phyloP scores from a whole-genome alignment of 2,113 vertebrate species.

The Thinocorus orbignyianus region DNA sequence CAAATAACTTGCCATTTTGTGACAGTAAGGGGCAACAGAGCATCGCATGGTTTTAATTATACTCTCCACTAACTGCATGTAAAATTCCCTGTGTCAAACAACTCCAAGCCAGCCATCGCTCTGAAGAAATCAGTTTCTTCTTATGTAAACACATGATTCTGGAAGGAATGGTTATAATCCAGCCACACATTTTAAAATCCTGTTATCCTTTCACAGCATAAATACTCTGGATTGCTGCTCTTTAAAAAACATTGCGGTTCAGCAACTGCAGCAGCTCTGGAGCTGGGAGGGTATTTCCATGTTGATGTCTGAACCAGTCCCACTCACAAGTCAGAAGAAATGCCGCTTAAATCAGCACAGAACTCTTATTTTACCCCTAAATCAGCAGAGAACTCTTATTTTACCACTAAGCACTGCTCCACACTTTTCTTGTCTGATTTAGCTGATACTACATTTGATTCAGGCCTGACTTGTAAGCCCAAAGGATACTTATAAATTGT shows the following conservation, averaged over 20 bases:
- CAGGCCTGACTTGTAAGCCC: background rate
- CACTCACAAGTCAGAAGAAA: background rate
- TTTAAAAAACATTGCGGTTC: background rate
- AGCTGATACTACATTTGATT: background rate
- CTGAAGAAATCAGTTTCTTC: slow-evolving; percentile 45
- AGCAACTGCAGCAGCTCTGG: background rate
- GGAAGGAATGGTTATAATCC: slow-evolving; percentile 28
- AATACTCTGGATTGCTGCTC: background rate
- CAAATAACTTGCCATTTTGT: slow-evolving; percentile 15
- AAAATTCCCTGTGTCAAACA: slow-evolving; percentile 23
- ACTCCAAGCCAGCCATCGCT: background rate
- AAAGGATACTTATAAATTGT: background rate
- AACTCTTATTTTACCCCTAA: background rate
- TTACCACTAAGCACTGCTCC: background rate
- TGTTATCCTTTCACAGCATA: background rate
- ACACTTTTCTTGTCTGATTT: background rate
- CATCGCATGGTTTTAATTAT: slow-evolving; percentile 64
- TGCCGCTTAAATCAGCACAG: background rate
- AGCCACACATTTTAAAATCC: slow-evolving; percentile 8
- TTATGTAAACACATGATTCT: slow-evolving; percentile 38
- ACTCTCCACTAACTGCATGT: background rate
- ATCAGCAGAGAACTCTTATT: background rate
- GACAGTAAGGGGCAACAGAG: slow-evolving; percentile 44
- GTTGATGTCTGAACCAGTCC: fast-evolving
- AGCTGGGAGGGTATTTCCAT: background rate